Evolutionary conservation across 2,797 vertebrate species (phyloP), one percentile per base, ranked within the genome.

Genomic region (Syngnathus acus): DNA sequence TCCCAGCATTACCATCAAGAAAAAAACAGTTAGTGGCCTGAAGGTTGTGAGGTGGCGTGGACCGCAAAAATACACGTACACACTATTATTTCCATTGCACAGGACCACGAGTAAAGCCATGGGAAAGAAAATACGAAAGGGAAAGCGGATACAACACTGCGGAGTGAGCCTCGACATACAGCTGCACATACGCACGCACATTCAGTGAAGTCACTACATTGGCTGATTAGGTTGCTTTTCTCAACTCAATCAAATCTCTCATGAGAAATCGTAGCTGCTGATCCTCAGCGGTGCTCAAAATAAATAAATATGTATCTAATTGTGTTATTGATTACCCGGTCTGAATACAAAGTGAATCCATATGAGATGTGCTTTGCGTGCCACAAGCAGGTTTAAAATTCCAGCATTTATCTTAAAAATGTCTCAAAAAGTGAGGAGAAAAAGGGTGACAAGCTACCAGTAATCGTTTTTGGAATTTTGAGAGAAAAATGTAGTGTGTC

Each of bases 1-100:
- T 78, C 70, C 73, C 62, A 70, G 51, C 71, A 79, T 86, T 76
- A 84, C 81, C 74, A 89, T 81, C 69, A 65, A 84, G 87, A 84
- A 86, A 72, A 76, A 78, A 26, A 68, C 74, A 77, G 26, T 72
- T 77, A 57, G 73, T 65, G 77, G 77, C 73, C 14, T 72, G 64
- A 68, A 80, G 80, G 75, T 84, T 61, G 73, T 82, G 68, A 58
- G 66, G 64, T 65, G 81, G 78, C 70, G 67, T 69, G 69, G 82
- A 77, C 75, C 81, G 76, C 78, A 77, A 83, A 89, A 79, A 87
- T 26, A 10, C 50, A 86, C 83, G 81, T 82, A 61, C 87, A 90
- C 80, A 90, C 87, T 78, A 85, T 87, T 89, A 87, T 89, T 89
- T 89, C 72, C 67, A 73, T 64, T 89, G 86, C 86, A 78, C 73